Base-by-base conservation (phyloP, 2,797 vertebrate species). In the Lates japonicus region DNA sequence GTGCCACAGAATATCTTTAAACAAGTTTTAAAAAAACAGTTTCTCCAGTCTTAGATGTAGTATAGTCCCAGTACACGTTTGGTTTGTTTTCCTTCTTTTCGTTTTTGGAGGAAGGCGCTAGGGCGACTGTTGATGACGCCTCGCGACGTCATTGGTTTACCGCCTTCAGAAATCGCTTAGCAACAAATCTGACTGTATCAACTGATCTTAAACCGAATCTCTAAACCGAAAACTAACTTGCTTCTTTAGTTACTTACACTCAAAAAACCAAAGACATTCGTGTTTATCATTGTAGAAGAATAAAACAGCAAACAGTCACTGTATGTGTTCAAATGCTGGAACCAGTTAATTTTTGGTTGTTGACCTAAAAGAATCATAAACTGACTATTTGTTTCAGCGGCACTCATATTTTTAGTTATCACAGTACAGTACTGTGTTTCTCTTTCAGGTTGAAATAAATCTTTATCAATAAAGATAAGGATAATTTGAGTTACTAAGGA, bases 61-160 rank as follows among this genome's bases (percentile, higher is more conserved):
- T 20, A 2, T 19, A 13, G 16, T 42, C 14, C 59, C 17, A 19
- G 52, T 2, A 75, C 51, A 61, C 52, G 33, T 72, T 64, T n/a
- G 4, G 14, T 60, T 63, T 65, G 41, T 78, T 83, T 66, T 67
- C 61, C 78, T 83, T 77, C 70, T 31, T 51, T 39, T 73, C 16
- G 61, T 7, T 61, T 74, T 73, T 5, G 8, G 35, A 44, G 51
- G 14, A 37, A 52, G 25, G 42, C 54, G 51, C 20, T 39, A 3
- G 25, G 87, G 55, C 89, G 78, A 42, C 4, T 44, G 22, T 71
- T 88, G 82, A 89, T 89, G 87, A 91, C 76, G 81, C 6, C 0
- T 0, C 0, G 0, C 0, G 2, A 46, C 60, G 25, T 70, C 63
- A 78, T 64, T 39, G 7, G 76, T 51, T 37, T 0, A 0, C 16